These are phyloP conservation scores for Meloidogyne exigua DNA, from an alignment of 1,140 invertebrate species.

Conservation along the genomic window DNA sequence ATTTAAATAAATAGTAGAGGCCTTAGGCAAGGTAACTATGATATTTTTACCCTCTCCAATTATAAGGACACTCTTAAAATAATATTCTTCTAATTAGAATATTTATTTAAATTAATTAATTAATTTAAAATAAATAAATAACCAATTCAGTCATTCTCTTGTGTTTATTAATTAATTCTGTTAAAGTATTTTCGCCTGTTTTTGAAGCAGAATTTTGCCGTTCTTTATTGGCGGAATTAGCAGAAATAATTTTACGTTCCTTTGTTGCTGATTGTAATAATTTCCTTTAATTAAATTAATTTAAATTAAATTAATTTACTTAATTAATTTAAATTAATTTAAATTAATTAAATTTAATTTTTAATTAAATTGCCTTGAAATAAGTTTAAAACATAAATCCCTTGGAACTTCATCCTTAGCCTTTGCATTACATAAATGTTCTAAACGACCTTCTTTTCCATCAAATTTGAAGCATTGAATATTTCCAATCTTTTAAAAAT, in stretches of 20 bases:
- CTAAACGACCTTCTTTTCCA: neutral
- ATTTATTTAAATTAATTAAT: too few species aligned
- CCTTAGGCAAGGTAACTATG: too few species aligned
- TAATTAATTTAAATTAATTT: too few species aligned
- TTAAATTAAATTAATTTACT: too few species aligned
- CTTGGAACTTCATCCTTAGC: slow-evolving; percentile 26
- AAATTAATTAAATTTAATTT: too few species aligned
- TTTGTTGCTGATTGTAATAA: slow-evolving; percentile 8
- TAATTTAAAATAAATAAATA: too few species aligned
- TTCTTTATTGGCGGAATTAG: neutral
- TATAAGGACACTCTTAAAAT: too few species aligned
- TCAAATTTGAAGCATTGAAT: slow-evolving; percentile 27
- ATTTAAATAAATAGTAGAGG: too few species aligned
- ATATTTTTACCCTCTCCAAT: too few species aligned
- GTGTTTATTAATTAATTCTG: slow-evolving; percentile 23
- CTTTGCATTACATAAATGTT: slow-evolving; percentile 24
- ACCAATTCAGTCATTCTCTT: slow-evolving; percentile 21
- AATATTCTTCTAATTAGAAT: too few species aligned
- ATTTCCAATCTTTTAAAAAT: slow-evolving; percentile 4
- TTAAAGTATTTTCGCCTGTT: slow-evolving; percentile 13
- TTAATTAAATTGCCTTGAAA: slow-evolving; percentile 17
- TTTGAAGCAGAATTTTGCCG: neutral
- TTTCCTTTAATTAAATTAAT: neutral
- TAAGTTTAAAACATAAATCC: slow-evolving; percentile 28
- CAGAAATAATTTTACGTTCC: slow-evolving; percentile 4